Evolutionary conservation across 2,113 vertebrate genomes (phyloP), one percentile per base, ranked within the genome.

Genomic region (Hydropotes inermis): DNA sequence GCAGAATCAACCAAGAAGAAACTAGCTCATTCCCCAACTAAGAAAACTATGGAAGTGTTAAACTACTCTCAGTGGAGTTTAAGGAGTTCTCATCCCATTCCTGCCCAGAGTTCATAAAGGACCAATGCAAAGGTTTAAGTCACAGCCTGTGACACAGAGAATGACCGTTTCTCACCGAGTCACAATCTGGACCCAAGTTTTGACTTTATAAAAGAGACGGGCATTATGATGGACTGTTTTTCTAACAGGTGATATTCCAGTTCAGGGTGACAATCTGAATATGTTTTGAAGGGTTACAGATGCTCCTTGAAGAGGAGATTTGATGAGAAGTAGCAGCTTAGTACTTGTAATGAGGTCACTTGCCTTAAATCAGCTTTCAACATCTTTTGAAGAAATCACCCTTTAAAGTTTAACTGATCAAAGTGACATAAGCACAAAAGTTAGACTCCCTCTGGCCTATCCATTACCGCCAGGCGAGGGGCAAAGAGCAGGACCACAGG

Each of bases 281-380:
- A 90, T 30, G 13, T 79, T 97, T 81, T 96, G 96, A 95, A 96
- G 76, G 95, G 36, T 93, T 90, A n/a, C 81, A 78, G 57, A 82
- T 58, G 76, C 55, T 97, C 67, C 81, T 96, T 82, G 67, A 96
- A 82, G 55, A 96, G 81, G 94, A 95, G 97, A 97, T 79, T n/a
- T 79, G 81, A 98, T 94, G 92, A 97, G 81, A 96, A 96, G 76
- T 87, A 89, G 60, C 54, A 78, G 92, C 87, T 96, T 89, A 90
- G 47, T 76, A 67, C 92, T 95, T 96, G 81, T 74, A 60, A 95
- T 94, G 54, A 97, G 89, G 87, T 96, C 97, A 97, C 58, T 96
- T 36, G 70, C 93, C 83, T 82, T 93, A 88, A 96, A 95, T 74
- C 87, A 96, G 97, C 90, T 98, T 95, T 96, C 95, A 90, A 58